Conservation (phyloP, 2,113 vertebrate species). For the Aldabrachelys gigantea region DNA sequence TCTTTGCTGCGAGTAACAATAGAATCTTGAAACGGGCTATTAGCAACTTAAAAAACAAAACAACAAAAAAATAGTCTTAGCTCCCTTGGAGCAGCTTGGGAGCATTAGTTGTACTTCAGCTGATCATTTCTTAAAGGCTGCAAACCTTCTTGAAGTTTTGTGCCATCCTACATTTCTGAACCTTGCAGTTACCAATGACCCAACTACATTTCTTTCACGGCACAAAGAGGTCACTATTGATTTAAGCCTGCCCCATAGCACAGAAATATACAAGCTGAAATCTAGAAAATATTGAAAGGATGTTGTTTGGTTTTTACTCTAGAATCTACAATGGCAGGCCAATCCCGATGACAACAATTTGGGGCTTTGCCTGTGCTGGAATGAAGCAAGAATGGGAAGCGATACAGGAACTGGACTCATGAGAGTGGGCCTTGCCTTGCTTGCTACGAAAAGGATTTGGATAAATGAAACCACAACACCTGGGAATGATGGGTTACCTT, state of each 20-base stretch:
- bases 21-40: background rate
- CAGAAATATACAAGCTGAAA: background rate
- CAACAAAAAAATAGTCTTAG: background rate
- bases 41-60: background rate
- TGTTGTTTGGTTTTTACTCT: background rate
- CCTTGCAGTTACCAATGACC: background rate
- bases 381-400: background rate
- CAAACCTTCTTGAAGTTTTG: background rate
- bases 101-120: background rate
- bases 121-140: background rate
- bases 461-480: rapidly evolving
- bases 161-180: background rate
- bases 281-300: background rate
- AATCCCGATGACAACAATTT: rapidly evolving
- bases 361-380: rapidly evolving
- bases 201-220: background rate
- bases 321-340: background rate
- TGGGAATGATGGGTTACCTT: background rate
- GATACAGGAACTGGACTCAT: background rate
- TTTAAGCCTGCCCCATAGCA: background rate
- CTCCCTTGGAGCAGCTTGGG: background rate
- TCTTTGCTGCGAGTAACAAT: background rate
- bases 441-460: background rate
- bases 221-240: background rate
- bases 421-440: background rate